phyloP scores from a whole-genome alignment of 2,113 vertebrate genomes.

The Neogale vison region DNA sequence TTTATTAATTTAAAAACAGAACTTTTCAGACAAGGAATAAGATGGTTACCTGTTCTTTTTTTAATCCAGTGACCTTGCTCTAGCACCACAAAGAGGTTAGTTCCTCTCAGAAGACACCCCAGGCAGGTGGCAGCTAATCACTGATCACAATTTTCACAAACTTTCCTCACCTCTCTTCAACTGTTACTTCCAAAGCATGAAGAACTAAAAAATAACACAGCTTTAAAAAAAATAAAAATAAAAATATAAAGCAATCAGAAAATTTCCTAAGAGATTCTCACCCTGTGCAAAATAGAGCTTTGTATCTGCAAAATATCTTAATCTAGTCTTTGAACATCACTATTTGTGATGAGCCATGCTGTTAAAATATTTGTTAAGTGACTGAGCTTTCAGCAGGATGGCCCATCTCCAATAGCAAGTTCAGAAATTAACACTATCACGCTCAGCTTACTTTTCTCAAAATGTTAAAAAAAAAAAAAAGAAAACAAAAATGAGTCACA shows the following conservation, averaged over 20 bases:
- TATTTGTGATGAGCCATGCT: slow-evolving; percentile 69
- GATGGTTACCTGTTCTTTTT: slow-evolving; percentile 78
- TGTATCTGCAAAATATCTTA: slow-evolving; percentile 15
- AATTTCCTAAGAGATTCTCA: slow-evolving; percentile 74
- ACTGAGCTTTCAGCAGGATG: slow-evolving; percentile 62
- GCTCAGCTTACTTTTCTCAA: slow-evolving; percentile 15
- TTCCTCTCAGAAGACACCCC: slow-evolving; percentile 80
- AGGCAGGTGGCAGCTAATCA: slow-evolving; percentile 70
- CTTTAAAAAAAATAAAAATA: slow-evolving; percentile 82
- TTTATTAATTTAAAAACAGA: slow-evolving; percentile 68
- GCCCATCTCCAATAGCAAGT: slow-evolving; percentile 70
- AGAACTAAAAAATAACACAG: slow-evolving; percentile 81
- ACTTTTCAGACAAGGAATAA: slow-evolving; percentile 79
- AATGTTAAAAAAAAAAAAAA: not conserved
- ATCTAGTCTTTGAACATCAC: slow-evolving; percentile 60
- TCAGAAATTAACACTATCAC: slow-evolving; percentile 42
- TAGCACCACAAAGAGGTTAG: slow-evolving; percentile 82
- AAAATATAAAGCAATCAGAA: slow-evolving; percentile 79
- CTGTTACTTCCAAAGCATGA: slow-evolving; percentile 82
- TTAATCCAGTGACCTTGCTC: slow-evolving; percentile 79
- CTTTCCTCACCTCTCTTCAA: slow-evolving; percentile 83
- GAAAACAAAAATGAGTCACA: not conserved
- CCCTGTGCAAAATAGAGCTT: slow-evolving; percentile 65
- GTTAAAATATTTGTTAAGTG: not conserved
- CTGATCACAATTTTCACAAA: slow-evolving; percentile 78